Percentiles rank a stretch among this genome's conserved stretches.
phyloP scores from a whole-genome alignment of 2,113 vertebrate genomes.

The Pedionomus torquatus region DNA sequence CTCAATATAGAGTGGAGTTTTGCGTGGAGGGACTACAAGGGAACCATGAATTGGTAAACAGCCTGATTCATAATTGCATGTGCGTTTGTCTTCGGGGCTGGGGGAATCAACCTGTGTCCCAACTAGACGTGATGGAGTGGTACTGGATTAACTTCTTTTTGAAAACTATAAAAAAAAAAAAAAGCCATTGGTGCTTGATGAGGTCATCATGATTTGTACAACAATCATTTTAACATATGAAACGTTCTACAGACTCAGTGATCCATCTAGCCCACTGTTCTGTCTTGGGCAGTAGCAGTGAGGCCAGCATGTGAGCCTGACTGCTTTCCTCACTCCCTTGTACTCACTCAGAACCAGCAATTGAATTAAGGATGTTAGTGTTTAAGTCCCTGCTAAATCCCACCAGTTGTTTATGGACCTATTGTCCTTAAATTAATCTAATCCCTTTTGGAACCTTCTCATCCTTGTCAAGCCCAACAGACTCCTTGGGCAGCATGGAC shows the following conservation, averaged over 20 bases:
- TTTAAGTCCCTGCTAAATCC: neutral
- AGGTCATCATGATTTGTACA: neutral
- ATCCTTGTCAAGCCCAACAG: neutral
- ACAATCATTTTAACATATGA: neutral
- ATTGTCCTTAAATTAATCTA: neutral
- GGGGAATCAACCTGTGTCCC: neutral
- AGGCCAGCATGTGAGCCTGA: neutral
- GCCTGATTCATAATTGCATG: neutral
- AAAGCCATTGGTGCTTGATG: neutral
- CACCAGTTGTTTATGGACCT: neutral
- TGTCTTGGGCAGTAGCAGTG: neutral
- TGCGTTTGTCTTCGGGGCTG: neutral
- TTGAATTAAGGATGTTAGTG: neutral
- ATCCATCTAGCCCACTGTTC: neutral
- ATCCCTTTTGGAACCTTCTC: neutral
- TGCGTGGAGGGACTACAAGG: neutral
- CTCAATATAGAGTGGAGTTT: neutral
- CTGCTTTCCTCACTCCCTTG: neutral
- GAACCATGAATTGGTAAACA: neutral
- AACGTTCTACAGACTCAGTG: neutral
- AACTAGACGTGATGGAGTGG: accelerated
- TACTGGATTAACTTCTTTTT: neutral
- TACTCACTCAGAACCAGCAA: neutral
- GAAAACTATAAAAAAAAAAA: neutral
- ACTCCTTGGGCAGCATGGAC: neutral